Evolutionary conservation across 35 echinoderm and acorn worm genomes (phyloP), one percentile per base, ranked within the genome.

Genomic region (Ophiothrix spiculata): DNA sequence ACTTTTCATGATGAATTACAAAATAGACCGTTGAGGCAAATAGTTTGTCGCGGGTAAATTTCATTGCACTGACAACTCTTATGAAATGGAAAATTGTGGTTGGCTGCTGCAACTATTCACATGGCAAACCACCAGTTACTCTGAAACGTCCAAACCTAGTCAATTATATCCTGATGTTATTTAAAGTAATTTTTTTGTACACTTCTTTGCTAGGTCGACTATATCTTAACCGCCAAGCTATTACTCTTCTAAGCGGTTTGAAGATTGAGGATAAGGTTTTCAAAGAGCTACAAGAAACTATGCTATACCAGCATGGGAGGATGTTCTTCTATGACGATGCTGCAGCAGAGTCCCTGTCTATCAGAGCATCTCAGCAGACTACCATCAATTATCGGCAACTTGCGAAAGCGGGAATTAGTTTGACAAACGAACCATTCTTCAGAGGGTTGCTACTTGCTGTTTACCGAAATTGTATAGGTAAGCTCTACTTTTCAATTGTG

Each of bases 401-500:
- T 3, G 33, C 39, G 2, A 33, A 33, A 64, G 33, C 40, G 21
- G 81, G 81, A 0, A 64, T 84, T 8, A 35, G 23, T 35, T 36
- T 84, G 81, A 84, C 81, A 31, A 31, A 6, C 6, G 81, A 84
- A 33, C 81, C 81, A 23, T 84, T 64, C 31, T 84, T 84, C 32
- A 11, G 56, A 64, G 81, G 49, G 10, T 35, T 84, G 39, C 37
- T 84, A 4, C 54, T 36, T 3, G 56, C 81, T 0, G 45, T 84
- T 14, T 84, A 84, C 33, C 28, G 33, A 40, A 63, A 17, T 35
- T 84, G 2, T 10, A 56, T 84, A 3, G 54, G 81, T 84, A 40
- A 84, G 13, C 21, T 3, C 25, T 36, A 34, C 36, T 76, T 76
- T 12, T 6, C 29, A 76, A 13, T 29, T 12, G 25, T 76, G 29